Percentiles rank a stretch among this genome's conserved stretches.
Conservation (phyloP, 2,888 invertebrate species). For the Helicoverpa assulta region DNA sequence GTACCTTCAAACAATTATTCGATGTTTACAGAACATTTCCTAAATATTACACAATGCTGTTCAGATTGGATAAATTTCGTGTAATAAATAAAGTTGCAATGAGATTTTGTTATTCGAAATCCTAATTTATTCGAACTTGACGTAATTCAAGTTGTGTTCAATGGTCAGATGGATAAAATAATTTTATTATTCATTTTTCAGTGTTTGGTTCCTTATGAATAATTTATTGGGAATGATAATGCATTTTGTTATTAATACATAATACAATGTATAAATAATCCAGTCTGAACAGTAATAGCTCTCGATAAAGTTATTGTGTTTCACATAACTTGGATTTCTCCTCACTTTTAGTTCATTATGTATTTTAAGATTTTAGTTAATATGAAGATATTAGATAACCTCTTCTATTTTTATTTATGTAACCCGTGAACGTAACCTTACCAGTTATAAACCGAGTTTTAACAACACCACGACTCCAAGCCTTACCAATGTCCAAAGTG, state of each 20-base stretch:
- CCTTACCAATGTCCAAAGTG: slow-evolving; percentile 14
- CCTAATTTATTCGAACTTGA: slow-evolving; percentile 5
- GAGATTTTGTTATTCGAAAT: slow-evolving; percentile 23
- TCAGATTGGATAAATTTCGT: slow-evolving; percentile 19
- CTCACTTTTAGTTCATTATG: slow-evolving; percentile 3
- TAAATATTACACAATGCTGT: slow-evolving; percentile 2
- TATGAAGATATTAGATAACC: too few species aligned
- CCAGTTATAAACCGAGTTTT: slow-evolving; percentile 17
- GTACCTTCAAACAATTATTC: slow-evolving; percentile 23
- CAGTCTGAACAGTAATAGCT: slow-evolving; percentile 41
- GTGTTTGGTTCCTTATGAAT: slow-evolving; percentile 25
- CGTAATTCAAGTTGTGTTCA: slow-evolving; percentile 4
- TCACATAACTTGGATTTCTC: slow-evolving; percentile 8
- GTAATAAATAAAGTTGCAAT: background rate
- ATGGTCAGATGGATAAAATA: slow-evolving; percentile 9
- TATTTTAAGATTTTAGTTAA: background rate
- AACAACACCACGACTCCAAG: slow-evolving; percentile 6
- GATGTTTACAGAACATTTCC: slow-evolving; percentile 35
- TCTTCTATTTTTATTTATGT: too few species aligned
- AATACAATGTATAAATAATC: slow-evolving; percentile 1
- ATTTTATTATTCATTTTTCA: slow-evolving; percentile 19
- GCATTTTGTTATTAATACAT: slow-evolving; percentile 14
- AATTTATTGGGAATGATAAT: slow-evolving; percentile 19
- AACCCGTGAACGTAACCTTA: slow-evolving; percentile 1
- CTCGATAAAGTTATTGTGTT: slow-evolving; percentile 10